These are phyloP conservation scores for Holothuria glaberrima DNA, from an alignment of 35 echinoderm and acorn worm species.

Conservation along the genomic window DNA sequence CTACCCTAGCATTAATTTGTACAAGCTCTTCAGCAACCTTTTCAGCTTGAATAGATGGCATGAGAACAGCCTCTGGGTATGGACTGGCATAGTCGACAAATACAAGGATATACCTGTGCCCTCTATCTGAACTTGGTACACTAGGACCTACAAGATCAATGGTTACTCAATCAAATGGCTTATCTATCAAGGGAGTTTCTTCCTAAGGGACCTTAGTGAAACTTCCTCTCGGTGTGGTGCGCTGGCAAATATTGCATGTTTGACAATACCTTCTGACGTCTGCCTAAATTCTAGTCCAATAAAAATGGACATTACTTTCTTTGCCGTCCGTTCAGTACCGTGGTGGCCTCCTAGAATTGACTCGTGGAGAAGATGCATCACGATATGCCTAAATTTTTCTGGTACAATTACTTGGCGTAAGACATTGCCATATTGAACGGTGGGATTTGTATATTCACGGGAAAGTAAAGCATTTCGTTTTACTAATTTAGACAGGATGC, in stretches of 20 bases:
- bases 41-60: background rate
- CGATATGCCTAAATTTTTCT: background rate
- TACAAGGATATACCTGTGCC: background rate
- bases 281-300: background rate
- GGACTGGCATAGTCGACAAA: background rate
- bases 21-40: background rate
- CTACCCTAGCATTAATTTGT: background rate
- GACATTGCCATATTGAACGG: background rate
- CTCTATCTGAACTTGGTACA: background rate
- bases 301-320: background rate
- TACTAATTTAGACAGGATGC: background rate
- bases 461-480: background rate
- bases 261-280: background rate
- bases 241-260: background rate
- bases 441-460: background rate
- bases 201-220: background rate
- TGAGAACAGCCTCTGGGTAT: background rate
- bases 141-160: no score
- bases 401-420: background rate
- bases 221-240: background rate
- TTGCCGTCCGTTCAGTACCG: background rate
- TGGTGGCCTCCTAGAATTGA: background rate
- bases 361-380: background rate
- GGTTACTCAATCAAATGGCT: background rate
- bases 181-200: background rate